Conservation (phyloP, 2,113 vertebrate genomes). For the Himantopus leucocephalus region DNA sequence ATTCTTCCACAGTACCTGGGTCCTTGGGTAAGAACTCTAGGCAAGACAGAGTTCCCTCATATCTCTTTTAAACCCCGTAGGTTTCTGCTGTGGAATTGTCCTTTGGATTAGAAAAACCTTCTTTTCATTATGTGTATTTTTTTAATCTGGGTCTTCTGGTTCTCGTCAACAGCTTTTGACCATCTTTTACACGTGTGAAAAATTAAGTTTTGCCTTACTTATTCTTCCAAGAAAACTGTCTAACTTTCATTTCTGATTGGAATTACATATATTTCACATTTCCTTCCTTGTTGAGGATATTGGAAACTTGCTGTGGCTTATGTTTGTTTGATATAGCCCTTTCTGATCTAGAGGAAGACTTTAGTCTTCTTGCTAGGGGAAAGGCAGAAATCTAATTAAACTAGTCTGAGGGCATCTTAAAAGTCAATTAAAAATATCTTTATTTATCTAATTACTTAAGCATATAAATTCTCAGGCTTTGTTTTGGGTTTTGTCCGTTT, state of each 20-base stretch:
- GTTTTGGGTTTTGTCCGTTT: not conserved
- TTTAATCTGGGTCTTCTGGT: not conserved
- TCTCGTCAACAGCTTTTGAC: not conserved
- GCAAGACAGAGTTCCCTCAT: constrained; percentile 42
- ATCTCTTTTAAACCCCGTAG: constrained; percentile 5
- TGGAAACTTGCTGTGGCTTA: not conserved
- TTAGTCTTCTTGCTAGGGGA: not conserved
- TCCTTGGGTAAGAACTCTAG: constrained; percentile 65
- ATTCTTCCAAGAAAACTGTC: not conserved
- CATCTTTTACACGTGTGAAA: not conserved
- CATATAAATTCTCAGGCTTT: not conserved
- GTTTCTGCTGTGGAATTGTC: constrained; percentile 50
- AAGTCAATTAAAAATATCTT: not conserved
- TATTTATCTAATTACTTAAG: not conserved
- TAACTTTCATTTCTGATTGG: not conserved
- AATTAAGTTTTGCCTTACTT: not conserved
- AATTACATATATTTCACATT: not conserved
- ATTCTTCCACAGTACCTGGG: constrained; percentile 52
- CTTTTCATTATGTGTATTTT: not conserved
- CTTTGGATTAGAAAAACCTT: not conserved
- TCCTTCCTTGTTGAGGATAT: not conserved
- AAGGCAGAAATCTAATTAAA: not conserved
- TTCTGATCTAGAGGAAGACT: not conserved
- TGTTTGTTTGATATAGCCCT: not conserved
- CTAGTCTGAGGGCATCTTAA: not conserved